phyloP scores from a whole-genome alignment of 2,888 invertebrate species.

The Eupithecia tripunctaria region DNA sequence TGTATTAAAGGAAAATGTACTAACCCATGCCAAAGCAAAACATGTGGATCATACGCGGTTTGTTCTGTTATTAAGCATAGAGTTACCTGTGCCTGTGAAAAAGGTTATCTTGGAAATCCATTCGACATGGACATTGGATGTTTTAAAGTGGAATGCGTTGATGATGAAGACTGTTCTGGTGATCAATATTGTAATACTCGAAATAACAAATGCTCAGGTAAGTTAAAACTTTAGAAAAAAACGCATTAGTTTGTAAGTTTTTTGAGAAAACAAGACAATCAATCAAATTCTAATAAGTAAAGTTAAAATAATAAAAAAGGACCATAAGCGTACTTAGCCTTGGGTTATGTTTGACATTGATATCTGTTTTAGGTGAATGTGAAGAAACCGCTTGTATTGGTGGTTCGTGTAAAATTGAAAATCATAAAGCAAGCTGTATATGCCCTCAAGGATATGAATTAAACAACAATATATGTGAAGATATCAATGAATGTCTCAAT shows the following conservation, averaged over 20 bases:
- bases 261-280: not conserved
- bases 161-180: slow-evolving; percentile 88
- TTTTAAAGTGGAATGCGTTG: slow-evolving; percentile 94
- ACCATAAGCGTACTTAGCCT: not conserved
- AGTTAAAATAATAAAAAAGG: not conserved
- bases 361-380: slow-evolving; percentile 88
- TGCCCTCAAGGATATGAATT: slow-evolving; percentile 91
- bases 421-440: slow-evolving; percentile 89
- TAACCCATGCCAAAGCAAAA: slow-evolving; percentile 90
- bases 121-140: slow-evolving; percentile 91
- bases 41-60: slow-evolving; percentile 90
- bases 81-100: slow-evolving; percentile 90
- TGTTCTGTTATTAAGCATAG: slow-evolving; percentile 90
- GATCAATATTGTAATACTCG: slow-evolving; percentile 91
- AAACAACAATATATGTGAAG: slow-evolving; percentile 87
- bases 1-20: slow-evolving; percentile 91
- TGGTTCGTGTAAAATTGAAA: slow-evolving; percentile 89
- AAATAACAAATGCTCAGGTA: slow-evolving; percentile 91
- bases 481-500: slow-evolving; percentile 91
- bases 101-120: slow-evolving; percentile 93
- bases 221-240: slow-evolving; percentile 53
- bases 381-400: slow-evolving; percentile 91
- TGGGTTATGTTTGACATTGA: not conserved
- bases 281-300: not conserved
- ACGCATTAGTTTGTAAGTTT: not conserved